These are phyloP conservation scores for Rhamphomyia laevipes DNA, from an alignment of 2,888 invertebrate genomes.

Conservation along the genomic window DNA sequence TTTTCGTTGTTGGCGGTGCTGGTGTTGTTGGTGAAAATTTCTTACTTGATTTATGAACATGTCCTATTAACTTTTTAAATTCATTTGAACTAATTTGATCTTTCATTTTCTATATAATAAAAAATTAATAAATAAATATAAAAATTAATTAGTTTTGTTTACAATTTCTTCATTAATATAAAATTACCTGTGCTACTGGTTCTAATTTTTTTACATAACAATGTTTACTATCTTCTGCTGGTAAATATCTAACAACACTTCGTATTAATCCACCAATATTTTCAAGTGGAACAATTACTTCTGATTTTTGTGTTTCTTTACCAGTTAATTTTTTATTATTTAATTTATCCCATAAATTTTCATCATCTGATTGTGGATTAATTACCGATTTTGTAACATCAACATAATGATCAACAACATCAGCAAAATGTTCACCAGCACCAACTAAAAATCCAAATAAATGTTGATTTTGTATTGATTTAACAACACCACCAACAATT, in stretches of 20 bases:
- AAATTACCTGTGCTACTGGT: background rate
- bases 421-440: background rate
- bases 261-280: background rate
- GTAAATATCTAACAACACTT: background rate
- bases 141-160: too few relatives aligned
- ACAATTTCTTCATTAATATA: too few relatives aligned
- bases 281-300: background rate
- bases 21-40: too few relatives aligned
- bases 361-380: background rate
- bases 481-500: too few relatives aligned
- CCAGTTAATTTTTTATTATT: background rate
- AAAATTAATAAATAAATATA: too few relatives aligned
- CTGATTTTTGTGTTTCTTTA: background rate
- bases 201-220: background rate
- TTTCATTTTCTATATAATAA: too few relatives aligned
- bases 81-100: too few relatives aligned
- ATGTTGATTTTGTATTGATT: background rate
- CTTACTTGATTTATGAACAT: too few relatives aligned
- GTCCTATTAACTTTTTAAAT: too few relatives aligned
- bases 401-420: conserved; percentile 1
- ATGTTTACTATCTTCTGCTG: background rate
- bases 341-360: background rate
- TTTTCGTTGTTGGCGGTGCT: too few relatives aligned
- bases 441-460: background rate
- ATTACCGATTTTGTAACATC: background rate